Percentiles rank a stretch among this genome's conserved stretches.
Evolutionary conservation across 2,888 invertebrate species (phyloP).

Genomic region (Anarsia innoxiella): DNA sequence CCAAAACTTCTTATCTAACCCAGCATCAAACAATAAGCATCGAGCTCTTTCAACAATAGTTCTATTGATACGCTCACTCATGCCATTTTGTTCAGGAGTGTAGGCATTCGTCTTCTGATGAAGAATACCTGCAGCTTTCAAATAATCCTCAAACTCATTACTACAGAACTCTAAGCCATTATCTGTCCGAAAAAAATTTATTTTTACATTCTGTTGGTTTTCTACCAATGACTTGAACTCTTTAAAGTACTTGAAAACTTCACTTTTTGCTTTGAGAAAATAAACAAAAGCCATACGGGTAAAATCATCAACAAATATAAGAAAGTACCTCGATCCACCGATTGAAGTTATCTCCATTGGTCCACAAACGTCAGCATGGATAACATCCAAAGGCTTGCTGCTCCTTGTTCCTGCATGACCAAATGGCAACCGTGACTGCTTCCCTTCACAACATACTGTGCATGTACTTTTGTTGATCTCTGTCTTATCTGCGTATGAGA

Average conservation of each 20-base stretch:
- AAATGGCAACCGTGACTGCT: not conserved
- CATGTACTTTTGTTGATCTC: not conserved
- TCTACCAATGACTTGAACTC: slow-evolving; percentile 27
- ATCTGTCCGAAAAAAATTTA: slow-evolving; percentile 25
- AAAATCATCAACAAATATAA: slow-evolving; percentile 29
- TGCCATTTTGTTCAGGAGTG: slow-evolving; percentile 31
- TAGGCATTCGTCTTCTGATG: slow-evolving; percentile 28
- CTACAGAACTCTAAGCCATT: slow-evolving; percentile 15
- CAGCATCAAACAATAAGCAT: too few species aligned
- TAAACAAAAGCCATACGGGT: too few species aligned
- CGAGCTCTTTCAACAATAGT: slow-evolving; percentile 14
- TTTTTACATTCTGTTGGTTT: slow-evolving; percentile 24
- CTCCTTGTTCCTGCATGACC: not conserved
- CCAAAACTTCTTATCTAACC: slow-evolving; percentile 17
- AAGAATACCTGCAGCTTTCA: slow-evolving; percentile 20
- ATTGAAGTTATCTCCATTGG: too few species aligned
- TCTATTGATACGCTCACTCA: slow-evolving; percentile 15
- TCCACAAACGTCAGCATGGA: slow-evolving; percentile 28
- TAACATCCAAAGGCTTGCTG: slow-evolving; percentile 17
- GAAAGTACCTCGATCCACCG: slow-evolving; percentile 24
- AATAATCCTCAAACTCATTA: slow-evolving; percentile 14
- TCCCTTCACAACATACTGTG: not conserved
- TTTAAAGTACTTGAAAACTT: slow-evolving; percentile 19
- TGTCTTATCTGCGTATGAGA: not conserved
- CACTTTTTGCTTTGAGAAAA: too few species aligned